Percentiles rank a stretch among this genome's conserved stretches.
These are phyloP conservation scores for Conops quadrifasciatus DNA, from an alignment of 2,888 invertebrate species.

Conservation along the genomic window DNA sequence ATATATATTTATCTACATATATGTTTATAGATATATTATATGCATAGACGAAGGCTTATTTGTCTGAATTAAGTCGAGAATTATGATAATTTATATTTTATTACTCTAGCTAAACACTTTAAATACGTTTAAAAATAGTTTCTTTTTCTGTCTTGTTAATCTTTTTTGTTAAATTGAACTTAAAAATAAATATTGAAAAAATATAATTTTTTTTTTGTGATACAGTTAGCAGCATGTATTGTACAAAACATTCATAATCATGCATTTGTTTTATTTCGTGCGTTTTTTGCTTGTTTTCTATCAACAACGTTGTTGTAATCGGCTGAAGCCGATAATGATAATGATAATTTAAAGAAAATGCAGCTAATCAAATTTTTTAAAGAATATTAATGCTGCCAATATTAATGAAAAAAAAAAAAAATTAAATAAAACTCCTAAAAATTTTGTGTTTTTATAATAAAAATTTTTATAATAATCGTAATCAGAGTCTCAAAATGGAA, in stretches of 20 bases:
- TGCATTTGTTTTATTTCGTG: too few relatives aligned
- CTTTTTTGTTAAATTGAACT: neutral
- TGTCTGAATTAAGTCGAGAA: too few relatives aligned
- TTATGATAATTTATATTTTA: neutral
- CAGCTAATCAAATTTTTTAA: slow-evolving; percentile 16
- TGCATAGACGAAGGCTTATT: too few relatives aligned
- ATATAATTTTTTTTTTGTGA: neutral
- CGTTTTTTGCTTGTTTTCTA: too few relatives aligned
- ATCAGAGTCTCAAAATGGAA: slow-evolving; percentile 21
- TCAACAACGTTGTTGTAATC: slow-evolving; percentile 19
- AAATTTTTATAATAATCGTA: slow-evolving; percentile 18
- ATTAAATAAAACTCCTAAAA: neutral
- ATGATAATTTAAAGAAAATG: slow-evolving; percentile 13
- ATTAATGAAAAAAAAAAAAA: neutral
- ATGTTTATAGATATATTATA: too few relatives aligned
- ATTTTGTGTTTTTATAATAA: slow-evolving; percentile 10
- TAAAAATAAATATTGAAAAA: slow-evolving; percentile 3
- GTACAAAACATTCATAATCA: neutral
- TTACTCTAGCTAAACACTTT: slow-evolving; percentile 6
- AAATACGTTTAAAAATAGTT: neutral
- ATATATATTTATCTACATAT: neutral
- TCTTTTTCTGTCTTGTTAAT: too few relatives aligned
- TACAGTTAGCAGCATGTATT: neutral
- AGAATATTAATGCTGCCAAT: slow-evolving; percentile 5
- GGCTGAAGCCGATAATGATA: neutral